Conservation (phyloP, 2,113 vertebrate species). For the Colossoma macropomum region DNA sequence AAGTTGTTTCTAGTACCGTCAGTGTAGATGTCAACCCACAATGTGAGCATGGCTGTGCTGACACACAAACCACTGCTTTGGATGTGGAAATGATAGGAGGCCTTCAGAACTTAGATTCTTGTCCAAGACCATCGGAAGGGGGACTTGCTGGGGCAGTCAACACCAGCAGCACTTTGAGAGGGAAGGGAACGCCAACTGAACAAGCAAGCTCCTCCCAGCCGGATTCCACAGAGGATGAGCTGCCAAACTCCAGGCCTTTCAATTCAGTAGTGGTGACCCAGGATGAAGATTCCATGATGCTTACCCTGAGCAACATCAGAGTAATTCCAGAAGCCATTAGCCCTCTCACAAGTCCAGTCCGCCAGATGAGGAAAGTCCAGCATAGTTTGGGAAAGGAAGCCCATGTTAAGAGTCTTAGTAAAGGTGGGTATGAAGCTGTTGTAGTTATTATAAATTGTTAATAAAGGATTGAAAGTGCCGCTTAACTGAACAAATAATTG, state of each 20-base stretch:
- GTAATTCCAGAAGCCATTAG: conserved; percentile 90
- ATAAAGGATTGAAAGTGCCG: not conserved
- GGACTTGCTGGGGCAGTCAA: conserved; percentile 55
- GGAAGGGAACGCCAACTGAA: not conserved
- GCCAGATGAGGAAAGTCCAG: conserved; percentile 76
- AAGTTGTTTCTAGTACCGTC: conserved; percentile 73
- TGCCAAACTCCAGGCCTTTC: conserved; percentile 47
- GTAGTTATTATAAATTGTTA: not conserved
- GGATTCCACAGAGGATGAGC: conserved; percentile 53
- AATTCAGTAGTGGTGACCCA: conserved; percentile 63
- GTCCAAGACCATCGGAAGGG: conserved; percentile 37
- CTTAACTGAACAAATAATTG: too few relatives aligned
- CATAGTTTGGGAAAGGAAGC: conserved; percentile 76
- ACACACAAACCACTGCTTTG: conserved; percentile 42
- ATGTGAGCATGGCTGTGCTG: conserved; percentile 59
- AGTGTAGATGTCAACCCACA: conserved; percentile 58
- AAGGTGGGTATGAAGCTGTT: conserved; percentile 76
- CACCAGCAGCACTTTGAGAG: conserved; percentile 65
- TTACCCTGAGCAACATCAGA: conserved; percentile 85
- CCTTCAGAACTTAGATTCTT: not conserved
- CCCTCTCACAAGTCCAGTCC: conserved; percentile 91
- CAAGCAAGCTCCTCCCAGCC: conserved; percentile 63
- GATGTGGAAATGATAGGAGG: conserved; percentile 2
- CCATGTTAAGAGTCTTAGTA: conserved; percentile 81
- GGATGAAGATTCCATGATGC: conserved; percentile 94